Evolutionary conservation across 2,797 vertebrate genomes (phyloP), one percentile per base, ranked within the genome.

Genomic region (Acipenser oxyrinchus): DNA sequence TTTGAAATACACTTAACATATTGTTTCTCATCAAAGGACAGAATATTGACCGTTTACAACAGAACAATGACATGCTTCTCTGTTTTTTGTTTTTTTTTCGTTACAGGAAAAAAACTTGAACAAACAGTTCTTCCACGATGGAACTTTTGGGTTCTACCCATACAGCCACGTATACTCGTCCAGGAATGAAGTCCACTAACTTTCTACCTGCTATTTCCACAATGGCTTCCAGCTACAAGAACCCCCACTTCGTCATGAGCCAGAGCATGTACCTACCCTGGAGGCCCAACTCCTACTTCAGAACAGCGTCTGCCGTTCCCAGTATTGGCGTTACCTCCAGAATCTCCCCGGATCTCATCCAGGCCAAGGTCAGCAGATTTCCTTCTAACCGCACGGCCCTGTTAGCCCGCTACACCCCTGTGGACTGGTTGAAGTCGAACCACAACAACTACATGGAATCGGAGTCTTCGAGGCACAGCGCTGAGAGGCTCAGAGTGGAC

Each of bases 401-500:
- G 64, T 86, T 84, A 67, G 90, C 85, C 13, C 89, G 90, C 37
- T 97, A 95, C 79, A 91, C 84, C 0, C 92, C 92, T 0, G 91
- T 94, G 0, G 95, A 98, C 70, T 98, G 96, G 96, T 86, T 91
- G 81, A 87, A 88, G 73, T 93, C 91, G 81, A 97, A 93, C 78
- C 73, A 89, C 67, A 90, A 66, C 83, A 94, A 92, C 82, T 97
- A 87, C 79, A 83, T 86, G n/a, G 92, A 94, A 66, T 95, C 93
- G 0, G 91, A 92, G 73, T 86, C 85, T 0, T 93, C 91, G 0
- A 74, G 90, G 11, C 93, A 91, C 51, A 93, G 90, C 0, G 92
- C 95, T 0, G 96, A 98, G 81, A 86, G 86, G 10, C 85, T 98
- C 57, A 81, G 94, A 1, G 86, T 80, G 0, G 93, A 98, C 64